Evolutionary conservation across 2,888 invertebrate species (phyloP).

Genomic region (Orthosia gracilis): DNA sequence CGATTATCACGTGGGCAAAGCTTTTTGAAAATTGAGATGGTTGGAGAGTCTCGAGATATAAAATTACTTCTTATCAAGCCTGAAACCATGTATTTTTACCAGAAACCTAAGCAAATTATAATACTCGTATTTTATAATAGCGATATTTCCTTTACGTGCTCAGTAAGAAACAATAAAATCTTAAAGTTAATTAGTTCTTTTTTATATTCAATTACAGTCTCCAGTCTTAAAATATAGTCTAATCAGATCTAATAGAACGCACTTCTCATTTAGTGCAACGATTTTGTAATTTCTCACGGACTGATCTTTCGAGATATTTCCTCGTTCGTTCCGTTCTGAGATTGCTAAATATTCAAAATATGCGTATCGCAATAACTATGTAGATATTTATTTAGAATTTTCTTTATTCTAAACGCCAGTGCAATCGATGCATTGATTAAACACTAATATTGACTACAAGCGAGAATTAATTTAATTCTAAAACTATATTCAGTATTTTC

Average conservation of each 20-base stretch:
- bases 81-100: too few species aligned
- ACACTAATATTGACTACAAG: conserved; percentile 7
- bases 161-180: background rate
- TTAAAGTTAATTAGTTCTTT: background rate
- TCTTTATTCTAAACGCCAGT: background rate
- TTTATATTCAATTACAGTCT: conserved; percentile 1
- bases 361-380: conserved; percentile 6
- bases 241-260: conserved; percentile 30
- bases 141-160: background rate
- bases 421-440: conserved; percentile 25
- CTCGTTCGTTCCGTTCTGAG: conserved; percentile 14
- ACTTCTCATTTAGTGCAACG: conserved; percentile 12
- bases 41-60: background rate
- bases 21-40: background rate
- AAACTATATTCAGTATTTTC: conserved; percentile 14
- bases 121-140: too few species aligned
- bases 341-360: conserved; percentile 38
- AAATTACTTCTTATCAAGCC: background rate
- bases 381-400: conserved; percentile 6
- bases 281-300: conserved; percentile 16
- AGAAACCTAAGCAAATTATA: too few species aligned
- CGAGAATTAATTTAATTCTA: background rate
- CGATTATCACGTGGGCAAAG: background rate
- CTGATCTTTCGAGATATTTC: conserved; percentile 22
- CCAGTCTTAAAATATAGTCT: conserved; percentile 6